Evolutionary conservation across 2,113 vertebrate genomes (phyloP), one percentile per base, ranked within the genome.

Genomic region (Philantomba maxwellii): DNA sequence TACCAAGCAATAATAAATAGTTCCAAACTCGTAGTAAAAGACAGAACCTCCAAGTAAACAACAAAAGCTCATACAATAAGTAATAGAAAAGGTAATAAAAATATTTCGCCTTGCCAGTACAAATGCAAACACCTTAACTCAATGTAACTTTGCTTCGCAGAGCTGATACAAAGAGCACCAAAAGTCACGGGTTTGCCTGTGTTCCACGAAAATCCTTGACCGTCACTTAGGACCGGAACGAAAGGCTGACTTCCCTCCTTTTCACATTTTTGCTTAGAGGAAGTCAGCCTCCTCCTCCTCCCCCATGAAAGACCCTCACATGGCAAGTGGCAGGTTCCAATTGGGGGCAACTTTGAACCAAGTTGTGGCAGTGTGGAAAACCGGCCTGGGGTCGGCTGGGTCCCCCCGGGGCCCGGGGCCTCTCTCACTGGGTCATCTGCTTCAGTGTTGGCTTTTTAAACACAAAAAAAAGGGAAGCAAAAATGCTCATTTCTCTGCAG

Each of bases 1-100:
- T 99, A 99, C 98, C 98, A 99, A 99, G 99, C 99, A 99, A 99
- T 99, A 99, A 99, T 99, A 99, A 99, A 99, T 99, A 99, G 99
- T 99, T 99, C 98, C 98, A 99, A 99, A 99, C 99, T 98, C 98
- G 99, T 99, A 99, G 98, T 99, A 99, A 99, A 99, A 99, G 99
- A 99, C 99, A 98, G 99, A 99, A 98, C 98, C 98, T 99, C 99
- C 98, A 99, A 98, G 98, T 99, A 99, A 99, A 99, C 99, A 99
- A 99, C 98, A 98, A 98, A 99, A 99, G 99, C 99, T 99, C 99
- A 98, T 99, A 99, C 98, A 98, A 98, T 99, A 99, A 98, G 99
- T 98, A 98, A 99, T 99, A 99, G 99, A 99, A 99, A 99, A 99
- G 99, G 99, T 99, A 99, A 99, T 99, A 99, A 99, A 99, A 99